phyloP scores from a whole-genome alignment of 2,797 vertebrate genomes.

The Morelia viridis region DNA sequence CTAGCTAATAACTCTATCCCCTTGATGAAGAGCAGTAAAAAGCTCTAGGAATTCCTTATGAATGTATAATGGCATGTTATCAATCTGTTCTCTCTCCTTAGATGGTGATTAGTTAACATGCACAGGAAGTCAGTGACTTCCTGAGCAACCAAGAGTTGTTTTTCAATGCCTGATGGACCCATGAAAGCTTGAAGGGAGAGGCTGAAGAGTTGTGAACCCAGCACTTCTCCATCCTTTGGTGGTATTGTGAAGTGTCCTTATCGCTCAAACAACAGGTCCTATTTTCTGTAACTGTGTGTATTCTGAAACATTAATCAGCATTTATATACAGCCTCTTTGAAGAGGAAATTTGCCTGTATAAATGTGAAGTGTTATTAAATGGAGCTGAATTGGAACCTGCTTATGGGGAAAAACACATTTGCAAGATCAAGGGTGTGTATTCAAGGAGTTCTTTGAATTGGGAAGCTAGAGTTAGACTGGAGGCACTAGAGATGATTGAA shows the following conservation, averaged over 20 bases:
- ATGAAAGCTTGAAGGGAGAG: neutral
- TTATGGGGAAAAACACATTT: neutral
- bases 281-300: constrained; percentile 3
- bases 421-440: neutral
- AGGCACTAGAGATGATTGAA: constrained; percentile 4
- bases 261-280: constrained; percentile 22
- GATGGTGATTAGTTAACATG: neutral
- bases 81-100: neutral
- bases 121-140: neutral
- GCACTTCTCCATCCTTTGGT: neutral
- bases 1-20: neutral
- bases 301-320: constrained; percentile 46
- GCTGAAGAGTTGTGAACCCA: neutral
- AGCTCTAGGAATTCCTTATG: neutral
- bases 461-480: constrained; percentile 17
- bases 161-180: neutral
- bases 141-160: neutral
- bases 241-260: constrained; percentile 2
- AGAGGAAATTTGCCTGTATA: constrained; percentile 33
- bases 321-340: constrained; percentile 46
- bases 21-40: neutral
- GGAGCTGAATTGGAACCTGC: constrained; percentile 34
- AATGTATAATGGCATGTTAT: neutral
- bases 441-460: constrained; percentile 15
- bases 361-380: constrained; percentile 48